Base-by-base conservation (phyloP, 2,797 vertebrate genomes). In the Podargus strigoides region DNA sequence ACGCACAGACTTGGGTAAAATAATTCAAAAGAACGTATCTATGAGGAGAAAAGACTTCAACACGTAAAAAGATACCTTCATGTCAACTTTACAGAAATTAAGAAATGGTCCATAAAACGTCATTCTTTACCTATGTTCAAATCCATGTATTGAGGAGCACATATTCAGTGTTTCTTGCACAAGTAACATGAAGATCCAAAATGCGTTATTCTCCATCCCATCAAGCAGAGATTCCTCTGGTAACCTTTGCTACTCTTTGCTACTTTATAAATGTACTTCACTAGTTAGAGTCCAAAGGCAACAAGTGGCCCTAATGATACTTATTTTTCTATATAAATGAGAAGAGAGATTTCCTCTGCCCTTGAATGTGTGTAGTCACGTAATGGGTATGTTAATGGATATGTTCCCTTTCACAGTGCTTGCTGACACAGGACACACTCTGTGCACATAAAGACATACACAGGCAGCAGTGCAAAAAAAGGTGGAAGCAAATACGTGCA, bases 381-480 rank as follows among this genome's bases (percentile, higher is more conserved):
- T 14, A 19, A 36, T 6, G 1, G 11, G 6, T 46, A 7, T 30
- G 14, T 59, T 14, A 19, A 36, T 6, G 1, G 11, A 7, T 46
- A 7, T 30, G 14, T 59, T 85, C 63, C 28, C 16, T 87, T 67
- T 53, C 34, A 27, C 22, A 26, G 6, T 34, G 58, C 36, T 67
- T 77, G 6, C 34, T 87, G 32, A 17, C 24, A 64, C n/a, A 59
- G 32, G 27, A 41, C 36, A 9, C 21, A 12, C 9, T 69, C 28
- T 44, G 5, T 46, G 49, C 7, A 0, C 2, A 0, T 42, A 37
- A 62, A 53, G 36, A 46, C 46, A 11, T 8, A 17, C 1, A 32
- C 3, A 56, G 56, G 36, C 80, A 76, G 59, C 36, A 39, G 50
- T 28, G n/a, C 34, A 75, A 34, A 39, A 32, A 44, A 50, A n/a